These are phyloP conservation scores for Argynnis bischoffii DNA, from an alignment of 2,888 invertebrate species.

Conservation along the genomic window DNA sequence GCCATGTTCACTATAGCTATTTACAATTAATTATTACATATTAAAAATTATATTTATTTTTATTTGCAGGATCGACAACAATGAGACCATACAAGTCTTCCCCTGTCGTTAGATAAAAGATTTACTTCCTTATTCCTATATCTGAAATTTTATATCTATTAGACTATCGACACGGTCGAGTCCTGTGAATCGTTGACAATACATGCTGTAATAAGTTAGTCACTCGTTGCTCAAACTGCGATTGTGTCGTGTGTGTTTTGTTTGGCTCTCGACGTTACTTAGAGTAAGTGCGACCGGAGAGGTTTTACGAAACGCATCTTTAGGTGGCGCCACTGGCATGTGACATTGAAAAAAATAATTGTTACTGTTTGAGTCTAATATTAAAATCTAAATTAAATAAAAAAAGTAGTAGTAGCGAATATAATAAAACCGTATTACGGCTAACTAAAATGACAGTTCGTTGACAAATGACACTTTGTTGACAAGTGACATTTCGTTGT, in stretches of 20 bases:
- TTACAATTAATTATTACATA: not conserved
- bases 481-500: too few species aligned
- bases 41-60: constrained; percentile 26
- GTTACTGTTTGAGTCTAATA: too few species aligned
- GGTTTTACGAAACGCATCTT: too few species aligned
- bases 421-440: too few species aligned
- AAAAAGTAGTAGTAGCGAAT: too few species aligned
- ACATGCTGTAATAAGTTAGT: constrained; percentile 69
- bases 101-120: constrained; percentile 76
- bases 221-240: constrained; percentile 74
- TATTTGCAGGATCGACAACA: constrained; percentile 70
- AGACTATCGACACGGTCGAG: constrained; percentile 48
- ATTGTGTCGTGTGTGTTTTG: constrained; percentile 51
- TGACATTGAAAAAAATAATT: too few species aligned
- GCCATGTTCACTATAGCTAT: too few species aligned
- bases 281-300: constrained; percentile 33
- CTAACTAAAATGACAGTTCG: too few species aligned
- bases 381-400: too few species aligned
- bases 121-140: constrained; percentile 76
- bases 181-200: constrained; percentile 79
- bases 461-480: too few species aligned
- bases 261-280: constrained; percentile 43
- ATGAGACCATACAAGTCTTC: constrained; percentile 79
- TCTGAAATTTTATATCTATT: constrained; percentile 67
- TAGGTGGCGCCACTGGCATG: too few species aligned